Evolutionary conservation across 2,797 vertebrate genomes (phyloP).

Genomic region (Eospalax fontanierii): DNA sequence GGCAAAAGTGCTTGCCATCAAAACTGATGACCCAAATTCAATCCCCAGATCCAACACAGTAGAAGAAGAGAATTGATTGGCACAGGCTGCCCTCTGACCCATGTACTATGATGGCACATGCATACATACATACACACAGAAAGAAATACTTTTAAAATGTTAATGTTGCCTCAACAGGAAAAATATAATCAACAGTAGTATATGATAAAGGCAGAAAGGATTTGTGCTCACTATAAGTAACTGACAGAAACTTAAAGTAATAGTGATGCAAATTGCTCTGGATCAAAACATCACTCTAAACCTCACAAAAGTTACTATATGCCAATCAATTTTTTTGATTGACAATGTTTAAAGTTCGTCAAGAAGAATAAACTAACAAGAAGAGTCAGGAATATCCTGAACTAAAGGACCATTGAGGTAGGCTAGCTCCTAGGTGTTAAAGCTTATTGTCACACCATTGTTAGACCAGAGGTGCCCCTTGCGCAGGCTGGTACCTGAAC

Average conservation of each 20-base stretch:
- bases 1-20: too few species aligned
- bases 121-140: too few species aligned
- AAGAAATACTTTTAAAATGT: too few species aligned
- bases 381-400: too few species aligned
- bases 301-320: too few species aligned
- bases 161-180: not conserved
- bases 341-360: not conserved
- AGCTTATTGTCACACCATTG: not conserved
- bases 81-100: too few species aligned
- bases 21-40: too few species aligned
- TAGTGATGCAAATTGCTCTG: too few species aligned
- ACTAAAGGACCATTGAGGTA: not conserved
- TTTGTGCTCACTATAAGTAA: not conserved
- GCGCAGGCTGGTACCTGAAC: not conserved
- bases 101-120: too few species aligned
- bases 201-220: not conserved
- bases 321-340: not conserved
- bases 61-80: too few species aligned
- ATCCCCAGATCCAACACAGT: too few species aligned
- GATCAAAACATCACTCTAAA: not conserved
- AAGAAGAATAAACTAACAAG: not conserved
- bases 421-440: not conserved
- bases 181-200: not conserved
- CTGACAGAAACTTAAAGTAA: not conserved
- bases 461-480: too few species aligned